phyloP scores from a whole-genome alignment of 2,797 vertebrate species.

The Phaenicophaeus curvirostris region DNA sequence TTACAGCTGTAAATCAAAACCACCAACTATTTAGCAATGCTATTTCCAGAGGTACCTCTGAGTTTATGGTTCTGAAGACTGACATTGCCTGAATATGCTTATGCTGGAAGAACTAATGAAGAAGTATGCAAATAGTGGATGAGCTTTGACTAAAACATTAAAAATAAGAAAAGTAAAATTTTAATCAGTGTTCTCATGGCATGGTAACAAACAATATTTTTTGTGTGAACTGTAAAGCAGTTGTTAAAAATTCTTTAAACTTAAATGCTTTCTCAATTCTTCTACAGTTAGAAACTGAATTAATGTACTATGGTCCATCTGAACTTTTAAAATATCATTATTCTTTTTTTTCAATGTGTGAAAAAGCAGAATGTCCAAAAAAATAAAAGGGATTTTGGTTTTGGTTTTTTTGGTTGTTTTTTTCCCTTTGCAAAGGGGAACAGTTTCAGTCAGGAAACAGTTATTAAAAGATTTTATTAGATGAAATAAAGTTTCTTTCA shows the following conservation, averaged over 20 bases:
- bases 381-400: not conserved
- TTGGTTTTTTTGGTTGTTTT: not conserved
- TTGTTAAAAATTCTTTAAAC: not conserved
- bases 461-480: not conserved
- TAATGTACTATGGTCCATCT: not conserved
- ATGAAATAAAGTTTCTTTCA: not conserved
- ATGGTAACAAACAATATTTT: not conserved
- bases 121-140: not conserved
- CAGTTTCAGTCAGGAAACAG: not conserved
- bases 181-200: not conserved
- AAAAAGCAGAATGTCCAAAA: not conserved
- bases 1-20: not conserved
- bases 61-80: not conserved
- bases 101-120: not conserved
- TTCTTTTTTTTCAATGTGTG: not conserved
- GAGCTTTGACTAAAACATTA: not conserved
- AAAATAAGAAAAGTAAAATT: not conserved
- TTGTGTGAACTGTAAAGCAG: not conserved
- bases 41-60: not conserved
- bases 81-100: not conserved
- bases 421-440: not conserved
- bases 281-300: not conserved
- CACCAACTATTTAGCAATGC: not conserved
- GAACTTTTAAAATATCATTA: not conserved
- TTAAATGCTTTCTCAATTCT: not conserved